These are phyloP conservation scores for Acleris sparsana DNA, from an alignment of 2,888 invertebrate genomes.

Conservation along the genomic window DNA sequence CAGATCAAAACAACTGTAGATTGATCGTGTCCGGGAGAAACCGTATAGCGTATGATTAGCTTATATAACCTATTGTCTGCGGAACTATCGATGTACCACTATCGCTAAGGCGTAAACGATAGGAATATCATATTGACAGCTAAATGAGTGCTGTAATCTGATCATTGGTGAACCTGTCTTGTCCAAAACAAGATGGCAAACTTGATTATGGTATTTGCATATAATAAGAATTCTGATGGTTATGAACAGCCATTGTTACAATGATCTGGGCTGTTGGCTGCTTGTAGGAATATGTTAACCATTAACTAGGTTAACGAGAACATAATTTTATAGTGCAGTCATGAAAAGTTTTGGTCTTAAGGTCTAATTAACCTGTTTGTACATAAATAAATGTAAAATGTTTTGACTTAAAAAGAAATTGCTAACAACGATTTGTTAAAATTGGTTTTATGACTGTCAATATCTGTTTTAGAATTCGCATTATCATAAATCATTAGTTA, in stretches of 20 bases:
- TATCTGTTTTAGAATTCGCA: too few relatives aligned
- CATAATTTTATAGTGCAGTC: too few relatives aligned
- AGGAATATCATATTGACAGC: constrained; percentile 47
- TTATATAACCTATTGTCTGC: constrained; percentile 53
- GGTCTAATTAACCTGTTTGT: too few relatives aligned
- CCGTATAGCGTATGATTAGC: constrained; percentile 41
- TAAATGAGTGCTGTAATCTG: constrained; percentile 35
- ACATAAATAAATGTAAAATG: too few relatives aligned
- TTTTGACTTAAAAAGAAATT: too few relatives aligned
- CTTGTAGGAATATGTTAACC: background rate
- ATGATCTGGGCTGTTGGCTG: background rate
- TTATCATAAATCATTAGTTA: too few relatives aligned
- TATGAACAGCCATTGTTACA: background rate
- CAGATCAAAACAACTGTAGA: constrained; percentile 45
- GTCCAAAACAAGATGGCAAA: background rate
- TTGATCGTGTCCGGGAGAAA: constrained; percentile 48
- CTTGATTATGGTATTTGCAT: constrained; percentile 8
- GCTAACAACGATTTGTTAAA: too few relatives aligned
- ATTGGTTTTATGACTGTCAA: too few relatives aligned
- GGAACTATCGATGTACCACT: constrained; percentile 44
- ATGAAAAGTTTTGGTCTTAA: too few relatives aligned
- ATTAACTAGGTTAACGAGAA: too few relatives aligned
- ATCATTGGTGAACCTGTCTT: constrained; percentile 10
- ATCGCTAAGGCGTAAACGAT: constrained; percentile 54
- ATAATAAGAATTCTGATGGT: background rate